phyloP scores from a whole-genome alignment of 2,888 invertebrate genomes.

The Platerodrilus igneus region DNA sequence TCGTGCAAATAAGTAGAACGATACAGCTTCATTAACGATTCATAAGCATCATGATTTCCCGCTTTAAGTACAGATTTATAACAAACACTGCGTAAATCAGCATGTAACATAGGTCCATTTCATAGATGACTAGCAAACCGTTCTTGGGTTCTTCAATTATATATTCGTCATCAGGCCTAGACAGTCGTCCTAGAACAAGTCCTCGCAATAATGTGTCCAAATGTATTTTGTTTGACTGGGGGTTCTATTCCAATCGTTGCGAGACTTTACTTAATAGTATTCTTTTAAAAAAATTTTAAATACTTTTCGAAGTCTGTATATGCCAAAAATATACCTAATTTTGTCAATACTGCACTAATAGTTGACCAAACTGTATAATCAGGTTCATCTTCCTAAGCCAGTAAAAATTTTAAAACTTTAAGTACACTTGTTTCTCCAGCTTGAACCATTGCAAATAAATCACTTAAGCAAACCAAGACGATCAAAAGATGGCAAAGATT shows the following conservation, averaged over 20 bases:
- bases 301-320: slow-evolving; percentile 74
- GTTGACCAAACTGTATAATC: slow-evolving; percentile 93
- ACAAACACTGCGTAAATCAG: slow-evolving; percentile 83
- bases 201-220: slow-evolving; percentile 81
- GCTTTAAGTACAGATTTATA: slow-evolving; percentile 76
- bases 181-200: slow-evolving; percentile 76
- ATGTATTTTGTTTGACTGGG: slow-evolving; percentile 76
- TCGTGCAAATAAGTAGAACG: slow-evolving; percentile 84
- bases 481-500: slow-evolving; percentile 79
- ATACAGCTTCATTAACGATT: slow-evolving; percentile 75
- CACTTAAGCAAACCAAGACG: slow-evolving; percentile 83
- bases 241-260: slow-evolving; percentile 79
- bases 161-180: slow-evolving; percentile 73
- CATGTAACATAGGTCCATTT: slow-evolving; percentile 61
- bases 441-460: slow-evolving; percentile 86
- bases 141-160: slow-evolving; percentile 72
- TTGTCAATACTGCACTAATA: slow-evolving; percentile 70
- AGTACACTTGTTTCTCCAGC: slow-evolving; percentile 80
- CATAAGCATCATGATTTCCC: slow-evolving; percentile 65
- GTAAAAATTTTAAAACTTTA: slow-evolving; percentile 74
- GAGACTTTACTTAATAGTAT: slow-evolving; percentile 69
- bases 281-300: slow-evolving; percentile 54
- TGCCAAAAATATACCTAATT: slow-evolving; percentile 69
- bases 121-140: slow-evolving; percentile 65
- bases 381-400: slow-evolving; percentile 76